Conservation (phyloP, 2,888 invertebrate genomes). For the Macaria liturata region DNA sequence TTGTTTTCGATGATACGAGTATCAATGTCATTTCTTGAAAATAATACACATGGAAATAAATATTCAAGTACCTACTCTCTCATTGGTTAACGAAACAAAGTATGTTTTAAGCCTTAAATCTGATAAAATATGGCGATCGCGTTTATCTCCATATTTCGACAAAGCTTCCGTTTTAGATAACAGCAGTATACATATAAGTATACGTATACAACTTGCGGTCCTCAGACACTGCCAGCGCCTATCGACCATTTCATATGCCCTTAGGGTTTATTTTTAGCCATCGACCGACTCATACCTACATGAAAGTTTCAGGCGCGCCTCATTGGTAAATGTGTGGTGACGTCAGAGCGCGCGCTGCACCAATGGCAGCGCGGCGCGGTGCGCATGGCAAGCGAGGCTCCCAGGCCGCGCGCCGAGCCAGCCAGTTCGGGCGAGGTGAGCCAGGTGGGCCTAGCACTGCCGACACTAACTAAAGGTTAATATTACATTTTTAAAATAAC, state of each 20-base stretch:
- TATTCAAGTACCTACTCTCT: too few relatives aligned
- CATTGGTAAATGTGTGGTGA: constrained; percentile 66
- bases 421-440: constrained; percentile 76
- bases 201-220: background rate
- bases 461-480: constrained; percentile 66
- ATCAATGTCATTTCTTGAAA: too few relatives aligned
- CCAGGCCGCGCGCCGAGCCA: constrained; percentile 49
- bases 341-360: constrained; percentile 62
- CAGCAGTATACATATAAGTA: background rate
- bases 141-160: background rate
- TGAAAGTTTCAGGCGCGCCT: constrained; percentile 67
- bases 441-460: constrained; percentile 77
- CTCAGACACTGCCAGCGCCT: constrained; percentile 17
- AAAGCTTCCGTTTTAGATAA: background rate
- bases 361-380: constrained; percentile 57
- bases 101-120: background rate
- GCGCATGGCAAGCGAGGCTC: constrained; percentile 69
- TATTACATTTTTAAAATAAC: constrained; percentile 46
- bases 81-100: too few relatives aligned
- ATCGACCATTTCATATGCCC: constrained; percentile 41
- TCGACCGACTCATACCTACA: constrained; percentile 77
- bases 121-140: background rate
- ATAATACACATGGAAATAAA: too few relatives aligned
- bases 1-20: too few relatives aligned
- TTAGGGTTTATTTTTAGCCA: constrained; percentile 72